Evolutionary conservation across 1,140 invertebrate species (phyloP), one percentile per base, ranked within the genome.

Genomic region (Pachyrhynchus sulphureomaculatus): DNA sequence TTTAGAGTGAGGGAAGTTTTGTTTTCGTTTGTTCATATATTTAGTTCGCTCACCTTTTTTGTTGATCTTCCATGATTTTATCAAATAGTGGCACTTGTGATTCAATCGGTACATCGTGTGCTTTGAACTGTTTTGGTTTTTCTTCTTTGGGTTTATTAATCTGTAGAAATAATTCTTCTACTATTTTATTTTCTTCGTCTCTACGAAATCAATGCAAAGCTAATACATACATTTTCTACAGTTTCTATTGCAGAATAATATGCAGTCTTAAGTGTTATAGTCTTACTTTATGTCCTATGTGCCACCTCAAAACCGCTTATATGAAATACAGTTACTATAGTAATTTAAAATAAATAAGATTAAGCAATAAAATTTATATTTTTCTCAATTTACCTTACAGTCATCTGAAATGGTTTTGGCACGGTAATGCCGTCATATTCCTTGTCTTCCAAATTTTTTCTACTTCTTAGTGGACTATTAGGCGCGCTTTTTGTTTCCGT

Each of bases 71-170:
- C 45, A 88, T 73, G 51, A 88, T 81, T 76, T 86, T 87, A 68
- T 88, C 82, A 58, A 86, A 88, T 1, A 88, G 75, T 1, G 84
- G 86, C 59, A 88, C 82, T 65, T 83, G 80, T 0, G 86, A 87
- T 54, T 86, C 84, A 17, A 87, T 82, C 2, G 86, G 87, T 36
- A 88, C 79, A n/a, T 85, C 83, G 67, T 82, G 81, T 4, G 82
- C 81, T 56, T 77, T 77, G 58, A 84, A 84, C 57, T 73, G 68
- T 68, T 74, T 66, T 65, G 67, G 60, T 78, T 82, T 68, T 68
- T 77, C 52, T 79, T 79, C 36, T 74, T 76, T 68, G 76, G 81
- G 48, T 76, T 79, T 67, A 75, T 67, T 26, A 76, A 71, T 72
- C 78, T 82, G 69, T 51, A 75, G 76, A 65, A 73, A 72, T 57